phyloP scores from a whole-genome alignment of 2,888 invertebrate genomes.

The Saturnia pavonia region DNA sequence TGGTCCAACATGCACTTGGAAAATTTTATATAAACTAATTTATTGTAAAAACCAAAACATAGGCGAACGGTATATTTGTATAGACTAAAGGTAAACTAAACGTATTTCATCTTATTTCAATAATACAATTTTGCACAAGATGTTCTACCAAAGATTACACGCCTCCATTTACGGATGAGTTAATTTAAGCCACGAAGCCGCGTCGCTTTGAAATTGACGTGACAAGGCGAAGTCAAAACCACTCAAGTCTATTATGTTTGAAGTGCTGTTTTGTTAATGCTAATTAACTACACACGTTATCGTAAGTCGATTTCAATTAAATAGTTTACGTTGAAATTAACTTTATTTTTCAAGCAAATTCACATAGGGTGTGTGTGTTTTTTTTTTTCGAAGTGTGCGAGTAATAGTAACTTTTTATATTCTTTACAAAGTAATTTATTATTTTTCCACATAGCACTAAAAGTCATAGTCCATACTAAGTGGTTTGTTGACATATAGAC shows the following conservation, averaged over 20 bases:
- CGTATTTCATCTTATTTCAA: background rate
- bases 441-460: too few species aligned
- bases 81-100: too few species aligned
- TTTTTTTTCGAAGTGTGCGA: background rate
- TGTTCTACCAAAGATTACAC: conserved; percentile 16
- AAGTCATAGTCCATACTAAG: too few species aligned
- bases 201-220: background rate
- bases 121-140: conserved; percentile 12
- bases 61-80: too few species aligned
- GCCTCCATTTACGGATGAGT: conserved; percentile 16
- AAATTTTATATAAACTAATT: too few species aligned
- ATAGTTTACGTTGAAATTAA: conserved; percentile 6
- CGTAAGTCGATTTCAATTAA: background rate
- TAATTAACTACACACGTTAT: conserved; percentile 5
- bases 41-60: too few species aligned
- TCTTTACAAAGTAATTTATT: too few species aligned
- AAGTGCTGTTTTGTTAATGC: conserved; percentile 4
- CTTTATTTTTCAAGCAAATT: background rate
- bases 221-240: conserved; percentile 2
- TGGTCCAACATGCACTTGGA: too few species aligned
- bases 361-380: background rate
- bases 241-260: conserved; percentile 12
- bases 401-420: too few species aligned
- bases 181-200: conserved; percentile 1
- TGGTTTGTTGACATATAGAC: too few species aligned